Evolutionary conservation across 1,140 invertebrate species (phyloP), one percentile per base, ranked within the genome.

Genomic region (Ceratitis capitata): DNA sequence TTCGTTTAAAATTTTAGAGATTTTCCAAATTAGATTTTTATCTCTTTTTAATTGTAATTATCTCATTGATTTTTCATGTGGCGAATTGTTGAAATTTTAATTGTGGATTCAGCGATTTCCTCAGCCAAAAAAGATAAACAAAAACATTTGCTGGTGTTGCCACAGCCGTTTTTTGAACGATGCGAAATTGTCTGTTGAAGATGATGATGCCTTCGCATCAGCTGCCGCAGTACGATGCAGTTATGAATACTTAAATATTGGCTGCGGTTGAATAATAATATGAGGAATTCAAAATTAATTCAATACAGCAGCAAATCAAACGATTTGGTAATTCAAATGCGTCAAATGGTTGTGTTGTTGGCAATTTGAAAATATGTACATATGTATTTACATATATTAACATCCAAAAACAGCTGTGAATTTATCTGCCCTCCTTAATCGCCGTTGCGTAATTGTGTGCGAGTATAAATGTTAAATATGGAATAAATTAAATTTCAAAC

Each of bases 251-350:
- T 45, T 45, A n/a, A n/a, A n/a, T n/a, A 26, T 47, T 78, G 45
- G 69, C n/a, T 78, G 35, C 39, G 69, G 69, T 78, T 78, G 39
- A 78, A 26, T 78, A 78, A n/a, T n/a, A 42, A 39, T 12, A n/a
- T 23, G 19, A 78, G 69, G 23, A 78, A 78, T 78, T 78, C 39
- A 78, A 78, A 78, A 78, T 78, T 78, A 78, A 26, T 78, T 78
- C 39, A 78, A 45, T 39, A 35, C n/a, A 14, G 7, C 14, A 78
- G 7, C 14, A 78, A 78, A 78, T 78, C 26, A 78, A 4, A 10
- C n/a, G 16, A 78, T 45, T 78, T 78, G 69, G 19, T 23, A 45
- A 45, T 78, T 45, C 69, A 26, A 45, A 78, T 78, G 19, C 9
- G n/a, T 19, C 10, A 32, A 3, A 23, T 78, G 16, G n/a, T 23